phyloP scores from a whole-genome alignment of 2,888 invertebrate species.

The Trissoscelio sp. region DNA sequence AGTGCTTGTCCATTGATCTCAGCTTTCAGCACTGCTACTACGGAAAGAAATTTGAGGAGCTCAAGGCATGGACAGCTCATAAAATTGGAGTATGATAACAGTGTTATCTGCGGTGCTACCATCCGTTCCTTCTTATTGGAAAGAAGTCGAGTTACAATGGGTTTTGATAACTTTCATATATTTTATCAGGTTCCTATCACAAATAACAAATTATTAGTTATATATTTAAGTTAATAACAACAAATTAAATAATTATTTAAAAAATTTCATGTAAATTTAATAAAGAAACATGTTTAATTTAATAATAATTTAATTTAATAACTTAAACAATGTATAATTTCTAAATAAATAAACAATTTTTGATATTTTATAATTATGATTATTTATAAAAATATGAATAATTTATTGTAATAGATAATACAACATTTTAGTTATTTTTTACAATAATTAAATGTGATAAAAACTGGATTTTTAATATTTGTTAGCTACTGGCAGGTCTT shows the following conservation, averaged over 20 bases:
- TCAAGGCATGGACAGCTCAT: conserved; percentile 83
- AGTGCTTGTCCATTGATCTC: conserved; percentile 77
- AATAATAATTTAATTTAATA: too few species aligned
- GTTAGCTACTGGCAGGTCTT: conserved; percentile 67
- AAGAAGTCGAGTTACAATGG: conserved; percentile 81
- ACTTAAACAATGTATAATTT: too few species aligned
- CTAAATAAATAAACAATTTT: too few species aligned
- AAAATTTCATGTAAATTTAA: too few species aligned
- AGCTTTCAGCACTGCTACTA: conserved; percentile 82
- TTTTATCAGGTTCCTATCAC: conserved; percentile 81
- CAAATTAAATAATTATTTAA: neutral
- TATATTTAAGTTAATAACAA: too few species aligned
- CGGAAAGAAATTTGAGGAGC: conserved; percentile 81
- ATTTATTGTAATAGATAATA: too few species aligned
- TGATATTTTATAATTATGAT: too few species aligned
- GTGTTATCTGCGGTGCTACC: conserved; percentile 78
- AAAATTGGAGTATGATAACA: conserved; percentile 79
- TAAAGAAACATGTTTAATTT: too few species aligned
- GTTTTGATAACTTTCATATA: conserved; percentile 82
- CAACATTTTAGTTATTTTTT: neutral
- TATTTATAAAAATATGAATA: too few species aligned
- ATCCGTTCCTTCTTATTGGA: conserved; percentile 82
- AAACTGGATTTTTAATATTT: too few species aligned
- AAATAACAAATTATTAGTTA: too few species aligned
- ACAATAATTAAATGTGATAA: too few species aligned